phyloP scores from a whole-genome alignment of 2,113 vertebrate species.

The Cyprinodon tularosa region DNA sequence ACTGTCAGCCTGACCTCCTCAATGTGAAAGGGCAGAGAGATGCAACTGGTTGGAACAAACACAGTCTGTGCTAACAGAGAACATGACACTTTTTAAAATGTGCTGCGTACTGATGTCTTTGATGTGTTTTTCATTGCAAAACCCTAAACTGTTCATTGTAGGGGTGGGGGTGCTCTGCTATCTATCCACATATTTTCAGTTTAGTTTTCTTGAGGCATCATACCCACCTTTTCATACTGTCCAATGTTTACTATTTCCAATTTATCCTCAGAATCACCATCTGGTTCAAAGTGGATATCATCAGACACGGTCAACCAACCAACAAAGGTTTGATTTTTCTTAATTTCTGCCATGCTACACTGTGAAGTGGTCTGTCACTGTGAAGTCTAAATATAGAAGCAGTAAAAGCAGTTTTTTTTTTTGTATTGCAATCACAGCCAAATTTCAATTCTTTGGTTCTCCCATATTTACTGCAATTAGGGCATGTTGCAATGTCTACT shows the following conservation, averaged over 20 bases:
- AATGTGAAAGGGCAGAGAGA: slow-evolving; percentile 63
- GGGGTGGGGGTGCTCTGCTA: neutral
- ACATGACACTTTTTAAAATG: neutral
- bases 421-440: slow-evolving; percentile 61
- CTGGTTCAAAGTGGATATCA: slow-evolving; percentile 65
- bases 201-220: neutral
- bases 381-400: slow-evolving; percentile 68
- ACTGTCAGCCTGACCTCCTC: slow-evolving; percentile 63
- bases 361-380: slow-evolving; percentile 7
- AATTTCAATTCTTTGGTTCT: slow-evolving; percentile 69
- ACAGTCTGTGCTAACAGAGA: slow-evolving; percentile 10
- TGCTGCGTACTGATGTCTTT: slow-evolving; percentile 6
- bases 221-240: slow-evolving; percentile 1
- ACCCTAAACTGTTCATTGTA: neutral
- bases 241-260: slow-evolving; percentile 27
- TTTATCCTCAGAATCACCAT: slow-evolving; percentile 55
- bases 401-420: slow-evolving; percentile 53
- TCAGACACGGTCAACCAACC: slow-evolving; percentile 58
- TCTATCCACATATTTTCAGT: slow-evolving; percentile 15
- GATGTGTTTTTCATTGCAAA: slow-evolving; percentile 15
- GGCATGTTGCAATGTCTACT: slow-evolving; percentile 61
- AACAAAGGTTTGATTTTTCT: slow-evolving; percentile 69
- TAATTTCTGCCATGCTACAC: slow-evolving; percentile 23
- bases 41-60: slow-evolving; percentile 51
- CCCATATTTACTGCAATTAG: slow-evolving; percentile 69